phyloP scores from a whole-genome alignment of 35 echinoderm and acorn worm species.

The Ptychodera flava region DNA sequence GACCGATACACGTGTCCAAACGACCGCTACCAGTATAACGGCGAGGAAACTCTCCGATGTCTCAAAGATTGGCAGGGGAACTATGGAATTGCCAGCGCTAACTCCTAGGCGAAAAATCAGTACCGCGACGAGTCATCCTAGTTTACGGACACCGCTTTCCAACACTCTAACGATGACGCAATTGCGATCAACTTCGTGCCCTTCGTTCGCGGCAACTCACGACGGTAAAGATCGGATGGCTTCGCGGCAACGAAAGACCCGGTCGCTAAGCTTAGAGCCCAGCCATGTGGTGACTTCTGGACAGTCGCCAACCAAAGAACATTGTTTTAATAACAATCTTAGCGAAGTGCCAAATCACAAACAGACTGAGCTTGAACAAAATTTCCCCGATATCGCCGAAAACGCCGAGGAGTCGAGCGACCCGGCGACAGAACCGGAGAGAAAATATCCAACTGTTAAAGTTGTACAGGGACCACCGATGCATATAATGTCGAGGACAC shows the following conservation, averaged over 20 bases:
- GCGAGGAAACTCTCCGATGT: neutral
- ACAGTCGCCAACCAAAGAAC: neutral
- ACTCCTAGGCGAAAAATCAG: neutral
- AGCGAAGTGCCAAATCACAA: neutral
- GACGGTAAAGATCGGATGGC: neutral
- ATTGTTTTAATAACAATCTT: neutral
- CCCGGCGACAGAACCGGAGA: neutral
- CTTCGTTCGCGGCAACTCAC: neutral
- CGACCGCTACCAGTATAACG: neutral
- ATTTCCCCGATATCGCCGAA: neutral
- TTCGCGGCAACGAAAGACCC: neutral
- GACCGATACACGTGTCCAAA: neutral
- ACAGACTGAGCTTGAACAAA: neutral
- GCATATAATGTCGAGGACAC: neutral
- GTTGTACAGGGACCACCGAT: neutral
- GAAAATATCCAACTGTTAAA: neutral
- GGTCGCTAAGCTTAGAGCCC: neutral
- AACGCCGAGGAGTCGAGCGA: neutral
- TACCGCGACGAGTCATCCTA: neutral
- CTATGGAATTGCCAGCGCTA: neutral
- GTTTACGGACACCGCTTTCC: neutral
- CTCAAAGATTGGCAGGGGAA: neutral
- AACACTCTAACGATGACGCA: neutral
- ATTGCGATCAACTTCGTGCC: neutral
- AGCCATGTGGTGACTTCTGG: neutral